phyloP scores from a whole-genome alignment of 2,113 vertebrate species.

The Chamaea fasciata region DNA sequence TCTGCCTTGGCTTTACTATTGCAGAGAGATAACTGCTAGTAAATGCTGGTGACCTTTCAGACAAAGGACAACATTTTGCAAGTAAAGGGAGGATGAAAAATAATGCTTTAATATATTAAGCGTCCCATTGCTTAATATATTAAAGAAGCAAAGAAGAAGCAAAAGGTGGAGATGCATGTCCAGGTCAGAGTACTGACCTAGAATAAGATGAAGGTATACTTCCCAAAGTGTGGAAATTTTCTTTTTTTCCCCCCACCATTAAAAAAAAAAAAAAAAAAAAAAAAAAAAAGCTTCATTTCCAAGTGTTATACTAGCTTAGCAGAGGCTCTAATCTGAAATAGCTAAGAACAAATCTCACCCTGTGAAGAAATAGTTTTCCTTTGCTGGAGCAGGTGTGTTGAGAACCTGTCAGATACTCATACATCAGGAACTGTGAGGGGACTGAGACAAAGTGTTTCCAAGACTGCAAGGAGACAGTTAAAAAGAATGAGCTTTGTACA shows the following conservation, averaged over 20 bases:
- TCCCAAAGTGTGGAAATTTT: background rate
- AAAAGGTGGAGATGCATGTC: background rate
- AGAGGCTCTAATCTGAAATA: background rate
- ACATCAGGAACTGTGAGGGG: background rate
- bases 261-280: rapidly evolving
- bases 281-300: background rate
- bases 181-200: background rate
- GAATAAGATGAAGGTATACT: background rate
- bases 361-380: background rate
- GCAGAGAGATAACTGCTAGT: background rate
- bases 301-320: background rate
- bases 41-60: background rate
- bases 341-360: background rate
- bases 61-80: background rate
- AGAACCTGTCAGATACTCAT: background rate
- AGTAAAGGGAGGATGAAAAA: background rate
- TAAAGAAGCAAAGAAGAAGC: background rate
- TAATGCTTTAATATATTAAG: background rate
- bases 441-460: background rate
- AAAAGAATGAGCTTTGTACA: background rate
- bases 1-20: background rate
- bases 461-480: background rate
- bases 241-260: rapidly evolving
- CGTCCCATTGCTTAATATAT: background rate
- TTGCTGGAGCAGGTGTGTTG: background rate